These are phyloP conservation scores for Chaetogeoica ovagalla DNA, from an alignment of 2,888 invertebrate species.

Conservation along the genomic window DNA sequence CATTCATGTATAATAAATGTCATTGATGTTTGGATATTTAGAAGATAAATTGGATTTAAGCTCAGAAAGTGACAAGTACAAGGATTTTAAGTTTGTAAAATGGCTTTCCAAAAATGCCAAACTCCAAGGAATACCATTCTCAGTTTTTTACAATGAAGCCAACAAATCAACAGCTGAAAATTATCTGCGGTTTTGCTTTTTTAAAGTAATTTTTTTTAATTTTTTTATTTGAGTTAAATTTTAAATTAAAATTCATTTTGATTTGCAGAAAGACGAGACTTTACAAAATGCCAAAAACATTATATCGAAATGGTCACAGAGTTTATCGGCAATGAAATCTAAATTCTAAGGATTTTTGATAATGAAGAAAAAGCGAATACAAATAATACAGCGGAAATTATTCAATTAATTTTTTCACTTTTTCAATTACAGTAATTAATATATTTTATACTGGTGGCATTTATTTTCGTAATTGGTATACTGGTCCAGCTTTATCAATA, in stretches of 20 bases:
- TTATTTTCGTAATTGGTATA: too few species aligned
- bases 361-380: too few species aligned
- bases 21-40: neutral
- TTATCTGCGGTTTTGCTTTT: slow-evolving; percentile 90
- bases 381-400: too few species aligned
- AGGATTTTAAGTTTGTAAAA: slow-evolving; percentile 91
- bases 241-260: slow-evolving; percentile 55
- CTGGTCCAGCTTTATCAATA: too few species aligned
- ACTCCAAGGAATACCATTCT: slow-evolving; percentile 89
- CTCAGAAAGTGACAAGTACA: slow-evolving; percentile 71
- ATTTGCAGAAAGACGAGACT: slow-evolving; percentile 74
- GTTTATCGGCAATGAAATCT: slow-evolving; percentile 1
- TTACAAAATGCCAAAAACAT: slow-evolving; percentile 64
- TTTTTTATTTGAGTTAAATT: neutral
- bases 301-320: neutral
- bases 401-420: too few species aligned
- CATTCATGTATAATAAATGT: neutral
- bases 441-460: too few species aligned
- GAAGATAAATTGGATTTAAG: slow-evolving; percentile 69
- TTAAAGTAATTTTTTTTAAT: slow-evolving; percentile 70
- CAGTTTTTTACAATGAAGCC: slow-evolving; percentile 83
- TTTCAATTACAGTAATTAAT: too few species aligned
- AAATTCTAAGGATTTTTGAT: slow-evolving; percentile 2
- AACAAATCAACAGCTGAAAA: slow-evolving; percentile 83
- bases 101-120: slow-evolving; percentile 94